A percentile compares a stretch with the other conserved stretches of the same genome.
These are phyloP conservation scores for Grallaria varia DNA, from an alignment of 2,113 vertebrate genomes.

Conservation along the genomic window DNA sequence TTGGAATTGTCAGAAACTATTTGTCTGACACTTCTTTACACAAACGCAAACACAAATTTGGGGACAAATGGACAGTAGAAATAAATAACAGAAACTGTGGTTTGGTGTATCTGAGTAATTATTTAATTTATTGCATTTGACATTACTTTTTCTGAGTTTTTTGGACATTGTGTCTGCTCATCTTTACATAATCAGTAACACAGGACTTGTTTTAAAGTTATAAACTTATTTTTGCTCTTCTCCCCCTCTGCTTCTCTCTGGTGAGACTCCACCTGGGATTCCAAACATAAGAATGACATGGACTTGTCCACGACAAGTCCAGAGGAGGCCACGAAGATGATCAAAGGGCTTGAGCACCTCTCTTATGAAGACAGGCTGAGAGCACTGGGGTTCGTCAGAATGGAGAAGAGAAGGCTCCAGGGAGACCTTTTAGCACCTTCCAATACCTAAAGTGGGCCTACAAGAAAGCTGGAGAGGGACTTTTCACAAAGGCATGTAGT, in stretches of 20 bases:
- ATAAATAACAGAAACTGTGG: neutral
- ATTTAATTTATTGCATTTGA: neutral
- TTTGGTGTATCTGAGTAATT: neutral
- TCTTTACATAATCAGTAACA: neutral
- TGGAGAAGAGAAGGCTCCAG: neutral
- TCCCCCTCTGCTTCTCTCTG: too few species aligned
- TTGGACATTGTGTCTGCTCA: neutral
- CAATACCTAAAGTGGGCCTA: neutral
- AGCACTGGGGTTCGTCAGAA: neutral
- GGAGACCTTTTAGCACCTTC: neutral
- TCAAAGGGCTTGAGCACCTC: neutral
- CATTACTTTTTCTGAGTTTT: neutral
- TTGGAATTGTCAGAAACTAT: neutral
- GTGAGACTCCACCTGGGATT: too few species aligned
- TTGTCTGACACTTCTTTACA: neutral
- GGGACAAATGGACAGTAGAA: neutral
- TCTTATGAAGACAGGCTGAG: neutral
- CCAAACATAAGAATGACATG: neutral
- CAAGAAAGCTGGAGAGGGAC: neutral
- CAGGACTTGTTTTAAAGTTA: neutral
- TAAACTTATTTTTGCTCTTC: neutral
- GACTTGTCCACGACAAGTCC: neutral
- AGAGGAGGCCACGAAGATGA: neutral
- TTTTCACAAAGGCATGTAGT: neutral
- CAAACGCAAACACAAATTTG: neutral